Conservation (phyloP, 1,140 invertebrate species). For the Oedothorax gibbosus region DNA sequence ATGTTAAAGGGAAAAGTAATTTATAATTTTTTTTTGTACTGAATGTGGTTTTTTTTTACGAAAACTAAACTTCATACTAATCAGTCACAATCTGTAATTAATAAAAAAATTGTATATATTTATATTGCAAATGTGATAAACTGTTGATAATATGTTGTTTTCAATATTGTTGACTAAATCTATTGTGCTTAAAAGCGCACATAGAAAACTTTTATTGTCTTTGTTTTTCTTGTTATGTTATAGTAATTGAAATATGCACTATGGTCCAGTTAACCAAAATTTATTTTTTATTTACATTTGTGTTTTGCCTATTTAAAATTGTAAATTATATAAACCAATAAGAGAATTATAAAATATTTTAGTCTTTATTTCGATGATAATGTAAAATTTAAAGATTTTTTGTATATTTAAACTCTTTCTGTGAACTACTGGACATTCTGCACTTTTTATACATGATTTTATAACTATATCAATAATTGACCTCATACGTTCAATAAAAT, state of each 20-base stretch:
- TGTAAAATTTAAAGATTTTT: too few relatives aligned
- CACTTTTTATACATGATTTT: too few relatives aligned
- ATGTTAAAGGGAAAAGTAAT: slow-evolving; percentile 4
- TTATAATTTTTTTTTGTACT: slow-evolving; percentile 5
- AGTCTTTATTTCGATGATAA: too few relatives aligned
- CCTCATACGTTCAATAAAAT: too few relatives aligned
- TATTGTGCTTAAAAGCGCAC: slow-evolving; percentile 30
- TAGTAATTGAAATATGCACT: slow-evolving; percentile 16
- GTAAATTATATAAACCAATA: too few relatives aligned
- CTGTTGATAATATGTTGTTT: slow-evolving; percentile 40
- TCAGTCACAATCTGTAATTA: slow-evolving; percentile 35
- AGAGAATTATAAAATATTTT: too few relatives aligned
- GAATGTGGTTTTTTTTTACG: slow-evolving; percentile 30
- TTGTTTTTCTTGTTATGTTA: background rate
- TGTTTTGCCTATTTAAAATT: background rate
- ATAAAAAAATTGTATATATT: slow-evolving; percentile 28
- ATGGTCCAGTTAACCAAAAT: slow-evolving; percentile 17
- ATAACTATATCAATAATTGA: too few relatives aligned
- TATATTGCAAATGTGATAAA: slow-evolving; percentile 50
- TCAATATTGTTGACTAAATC: slow-evolving; percentile 16
- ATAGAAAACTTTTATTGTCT: background rate
- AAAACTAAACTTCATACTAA: background rate
- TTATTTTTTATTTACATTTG: slow-evolving; percentile 2
- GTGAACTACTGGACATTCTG: too few relatives aligned
- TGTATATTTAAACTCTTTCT: too few relatives aligned